Percentiles rank a stretch among this genome's conserved stretches.
These are phyloP conservation scores for Antedon mediterranea DNA, from an alignment of 53 echinoderm and acorn worm genomes.

Conservation along the genomic window DNA sequence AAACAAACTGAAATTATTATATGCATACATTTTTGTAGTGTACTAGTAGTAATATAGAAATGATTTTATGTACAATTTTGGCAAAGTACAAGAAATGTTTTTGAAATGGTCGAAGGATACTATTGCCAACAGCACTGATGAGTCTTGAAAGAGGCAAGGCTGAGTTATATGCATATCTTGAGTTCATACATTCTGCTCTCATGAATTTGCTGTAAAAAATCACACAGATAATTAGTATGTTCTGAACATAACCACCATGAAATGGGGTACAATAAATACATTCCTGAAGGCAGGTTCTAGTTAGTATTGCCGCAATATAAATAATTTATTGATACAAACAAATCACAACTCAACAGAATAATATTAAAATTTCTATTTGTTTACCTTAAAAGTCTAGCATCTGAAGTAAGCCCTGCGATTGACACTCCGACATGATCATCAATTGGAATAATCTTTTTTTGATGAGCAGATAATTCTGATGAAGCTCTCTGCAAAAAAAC, in stretches of 20 bases:
- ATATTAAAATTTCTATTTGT: too few relatives aligned
- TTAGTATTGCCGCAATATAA: too few relatives aligned
- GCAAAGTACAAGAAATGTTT: too few relatives aligned
- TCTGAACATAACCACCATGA: background rate
- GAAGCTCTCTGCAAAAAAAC: conserved; percentile 57
- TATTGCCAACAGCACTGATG: conserved; percentile 65
- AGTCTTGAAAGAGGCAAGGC: conserved; percentile 74
- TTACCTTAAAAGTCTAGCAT: conserved; percentile 89
- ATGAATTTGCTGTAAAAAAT: conserved; percentile 80
- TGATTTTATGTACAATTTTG: too few relatives aligned
- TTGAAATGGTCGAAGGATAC: conserved; percentile 44
- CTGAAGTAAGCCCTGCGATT: conserved; percentile 92
- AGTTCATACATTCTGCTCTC: conserved; percentile 94
- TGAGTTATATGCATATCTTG: conserved; percentile 77
- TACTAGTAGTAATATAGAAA: too few relatives aligned
- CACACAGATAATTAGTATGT: background rate
- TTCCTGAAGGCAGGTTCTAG: too few relatives aligned
- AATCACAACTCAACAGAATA: too few relatives aligned
- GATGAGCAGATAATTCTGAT: conserved; percentile 90
- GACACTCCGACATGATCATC: conserved; percentile 95
- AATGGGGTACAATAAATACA: background rate
- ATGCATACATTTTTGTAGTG: too few relatives aligned
- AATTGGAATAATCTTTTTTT: conserved; percentile 94
- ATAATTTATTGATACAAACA: too few relatives aligned
- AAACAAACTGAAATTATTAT: too few relatives aligned